These are phyloP conservation scores for Amyelois transitella DNA, from an alignment of 1,140 invertebrate species.

Conservation along the genomic window DNA sequence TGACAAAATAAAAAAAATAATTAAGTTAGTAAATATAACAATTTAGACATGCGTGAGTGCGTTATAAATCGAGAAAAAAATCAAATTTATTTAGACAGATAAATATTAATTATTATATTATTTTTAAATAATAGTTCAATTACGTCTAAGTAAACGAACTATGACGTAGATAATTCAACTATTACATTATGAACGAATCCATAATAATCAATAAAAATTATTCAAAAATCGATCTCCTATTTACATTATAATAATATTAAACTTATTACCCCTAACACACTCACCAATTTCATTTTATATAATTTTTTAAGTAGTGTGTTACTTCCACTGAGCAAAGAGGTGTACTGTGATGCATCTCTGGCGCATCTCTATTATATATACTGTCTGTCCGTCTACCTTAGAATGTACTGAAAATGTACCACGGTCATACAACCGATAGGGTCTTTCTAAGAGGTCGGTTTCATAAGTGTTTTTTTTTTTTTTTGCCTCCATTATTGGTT, in stretches of 20 bases:
- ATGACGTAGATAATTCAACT: no score
- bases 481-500: not conserved
- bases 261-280: not conserved
- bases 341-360: conserved; percentile 4
- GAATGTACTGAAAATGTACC: conserved; percentile 7
- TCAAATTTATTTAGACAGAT: no score
- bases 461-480: not conserved
- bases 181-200: no score
- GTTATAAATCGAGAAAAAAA: no score
- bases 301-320: not conserved
- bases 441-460: conserved; percentile 1
- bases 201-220: no score
- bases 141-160: no score
- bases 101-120: no score
- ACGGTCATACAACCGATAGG: not conserved
- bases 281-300: conserved; percentile 10
- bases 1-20: no score
- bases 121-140: no score
- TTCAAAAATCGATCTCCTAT: no score
- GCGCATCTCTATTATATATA: conserved; percentile 6
- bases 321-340: not conserved
- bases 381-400: not conserved
- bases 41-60: no score
- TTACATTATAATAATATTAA: not conserved
- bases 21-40: no score